A percentile compares a stretch with the other conserved stretches of the same genome.
phyloP scores from a whole-genome alignment of 2,888 invertebrate genomes.

The Nycteola revayana region DNA sequence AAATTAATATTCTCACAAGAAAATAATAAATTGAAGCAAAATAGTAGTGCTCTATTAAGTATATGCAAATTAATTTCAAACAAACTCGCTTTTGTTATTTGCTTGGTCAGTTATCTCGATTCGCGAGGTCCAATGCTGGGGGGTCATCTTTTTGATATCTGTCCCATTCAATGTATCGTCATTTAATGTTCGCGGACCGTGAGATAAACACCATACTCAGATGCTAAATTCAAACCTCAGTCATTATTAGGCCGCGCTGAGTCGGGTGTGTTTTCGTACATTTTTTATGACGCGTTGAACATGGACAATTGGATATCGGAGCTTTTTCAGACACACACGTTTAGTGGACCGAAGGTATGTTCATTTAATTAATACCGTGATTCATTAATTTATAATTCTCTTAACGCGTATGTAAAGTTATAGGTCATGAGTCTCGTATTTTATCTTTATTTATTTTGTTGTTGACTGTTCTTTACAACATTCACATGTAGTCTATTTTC shows the following conservation, averaged over 20 bases:
- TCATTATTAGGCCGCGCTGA: too few species aligned
- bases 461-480: too few species aligned
- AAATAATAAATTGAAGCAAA: constrained; percentile 32
- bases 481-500: too few species aligned
- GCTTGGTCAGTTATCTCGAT: constrained; percentile 69
- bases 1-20: constrained; percentile 49
- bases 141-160: constrained; percentile 72
- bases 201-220: constrained; percentile 54
- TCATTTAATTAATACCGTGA: too few species aligned
- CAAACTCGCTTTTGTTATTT: constrained; percentile 51
- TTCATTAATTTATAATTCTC: too few species aligned
- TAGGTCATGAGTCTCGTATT: too few species aligned
- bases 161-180: constrained; percentile 59
- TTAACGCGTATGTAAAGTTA: too few species aligned
- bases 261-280: background rate
- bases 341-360: constrained; percentile 65
- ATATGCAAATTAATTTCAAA: constrained; percentile 63
- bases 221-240: background rate
- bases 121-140: constrained; percentile 63
- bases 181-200: constrained; percentile 60
- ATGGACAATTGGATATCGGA: constrained; percentile 79
- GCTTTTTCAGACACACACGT: constrained; percentile 68
- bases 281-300: constrained; percentile 6
- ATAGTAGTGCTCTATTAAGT: constrained; percentile 26
- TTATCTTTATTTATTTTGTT: too few species aligned